Evolutionary conservation across 1,140 invertebrate genomes (phyloP).

Genomic region (Andrena cerasifolii): DNA sequence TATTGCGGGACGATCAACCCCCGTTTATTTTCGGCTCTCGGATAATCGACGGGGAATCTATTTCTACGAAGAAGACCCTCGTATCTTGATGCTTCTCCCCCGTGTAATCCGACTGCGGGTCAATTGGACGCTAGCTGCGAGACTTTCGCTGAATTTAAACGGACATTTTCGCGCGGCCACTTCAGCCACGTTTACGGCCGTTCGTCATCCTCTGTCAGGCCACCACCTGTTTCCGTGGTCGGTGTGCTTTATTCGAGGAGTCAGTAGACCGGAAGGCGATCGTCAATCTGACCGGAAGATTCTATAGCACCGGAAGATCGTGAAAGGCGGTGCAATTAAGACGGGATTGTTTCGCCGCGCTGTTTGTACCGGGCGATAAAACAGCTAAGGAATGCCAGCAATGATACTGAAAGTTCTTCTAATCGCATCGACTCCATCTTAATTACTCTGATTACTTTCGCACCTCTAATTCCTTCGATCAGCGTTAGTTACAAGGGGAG

Average conservation of each 20-base stretch:
- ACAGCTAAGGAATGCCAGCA: not conserved
- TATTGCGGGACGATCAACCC: not conserved
- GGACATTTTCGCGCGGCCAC: constrained; percentile 19
- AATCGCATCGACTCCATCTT: too few relatives aligned
- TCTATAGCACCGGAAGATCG: constrained; percentile 34
- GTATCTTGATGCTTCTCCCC: too few relatives aligned
- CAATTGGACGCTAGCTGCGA: not conserved
- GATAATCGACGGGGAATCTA: not conserved
- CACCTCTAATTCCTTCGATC: too few relatives aligned
- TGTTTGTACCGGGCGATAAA: constrained; percentile 2
- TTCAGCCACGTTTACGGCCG: not conserved
- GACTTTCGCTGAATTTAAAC: constrained; percentile 9
- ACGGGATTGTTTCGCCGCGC: constrained; percentile 17
- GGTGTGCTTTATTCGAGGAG: constrained; percentile 23
- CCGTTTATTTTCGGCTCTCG: not conserved
- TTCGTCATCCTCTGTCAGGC: constrained; percentile 25
- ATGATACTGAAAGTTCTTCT: too few relatives aligned
- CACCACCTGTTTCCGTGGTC: constrained; percentile 25
- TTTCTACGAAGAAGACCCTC: too few relatives aligned
- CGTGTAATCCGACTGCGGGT: not conserved
- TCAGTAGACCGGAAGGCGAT: constrained; percentile 46
- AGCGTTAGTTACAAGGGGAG: too few relatives aligned
- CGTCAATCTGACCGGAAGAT: constrained; percentile 53
- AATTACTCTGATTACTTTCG: too few relatives aligned
- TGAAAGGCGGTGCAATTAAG: constrained; percentile 42